Evolutionary conservation across 92 coral and sea anemone species (phyloP).

Genomic region (Epizoanthus fatuus): DNA sequence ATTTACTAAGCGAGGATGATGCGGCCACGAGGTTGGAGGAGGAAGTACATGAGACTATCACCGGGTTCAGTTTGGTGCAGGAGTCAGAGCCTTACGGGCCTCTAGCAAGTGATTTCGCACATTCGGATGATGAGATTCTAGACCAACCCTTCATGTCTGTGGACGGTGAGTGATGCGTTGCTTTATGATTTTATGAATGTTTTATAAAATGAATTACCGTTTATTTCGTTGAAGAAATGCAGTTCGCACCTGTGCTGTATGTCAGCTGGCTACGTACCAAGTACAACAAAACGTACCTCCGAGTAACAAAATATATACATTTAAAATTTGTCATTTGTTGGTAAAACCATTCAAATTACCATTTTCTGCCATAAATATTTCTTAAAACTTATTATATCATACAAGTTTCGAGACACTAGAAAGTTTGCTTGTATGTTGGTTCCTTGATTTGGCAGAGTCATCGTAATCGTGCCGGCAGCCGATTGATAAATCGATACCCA

Average conservation of each 20-base stretch:
- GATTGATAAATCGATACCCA: constrained; percentile 29
- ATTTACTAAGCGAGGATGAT: constrained; percentile 90
- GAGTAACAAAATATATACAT: not conserved
- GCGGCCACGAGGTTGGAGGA: constrained; percentile 43
- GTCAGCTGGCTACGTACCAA: constrained; percentile 9
- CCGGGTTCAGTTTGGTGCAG: constrained; percentile 28
- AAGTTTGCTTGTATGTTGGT: not conserved
- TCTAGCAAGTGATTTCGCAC: constrained; percentile 43
- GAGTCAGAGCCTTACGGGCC: constrained; percentile 36
- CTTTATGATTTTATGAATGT: constrained; percentile 43
- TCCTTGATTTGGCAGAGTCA: constrained; percentile 6
- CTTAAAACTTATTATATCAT: not conserved
- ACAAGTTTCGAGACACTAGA: not conserved
- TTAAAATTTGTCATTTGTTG: not conserved
- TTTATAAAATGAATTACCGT: constrained; percentile 30
- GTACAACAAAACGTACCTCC: not conserved
- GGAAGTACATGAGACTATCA: constrained; percentile 45
- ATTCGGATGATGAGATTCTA: constrained; percentile 40
- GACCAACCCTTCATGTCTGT: constrained; percentile 48
- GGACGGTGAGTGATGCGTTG: constrained; percentile 45
- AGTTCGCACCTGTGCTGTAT: constrained; percentile 33
- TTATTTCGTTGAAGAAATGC: constrained; percentile 35
- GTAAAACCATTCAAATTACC: no score
- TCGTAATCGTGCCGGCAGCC: constrained; percentile 29
- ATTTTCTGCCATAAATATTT: no score